A percentile compares a stretch with the other conserved stretches of the same genome.
These are phyloP conservation scores for Casuarius casuarius DNA, from an alignment of 2,113 vertebrate genomes.

Conservation along the genomic window DNA sequence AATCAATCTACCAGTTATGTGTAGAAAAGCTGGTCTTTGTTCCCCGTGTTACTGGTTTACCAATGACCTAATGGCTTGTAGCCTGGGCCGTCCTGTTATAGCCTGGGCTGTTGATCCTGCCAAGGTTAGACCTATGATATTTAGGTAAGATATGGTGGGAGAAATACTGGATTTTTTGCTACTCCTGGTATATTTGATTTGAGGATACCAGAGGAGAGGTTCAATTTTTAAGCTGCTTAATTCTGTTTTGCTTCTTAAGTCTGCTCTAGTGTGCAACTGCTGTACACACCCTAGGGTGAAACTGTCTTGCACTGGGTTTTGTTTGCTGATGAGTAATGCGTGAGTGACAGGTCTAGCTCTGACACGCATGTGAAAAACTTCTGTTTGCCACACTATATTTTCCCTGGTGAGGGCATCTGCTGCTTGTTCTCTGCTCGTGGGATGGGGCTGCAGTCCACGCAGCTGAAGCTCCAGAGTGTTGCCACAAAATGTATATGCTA, in stretches of 20 bases:
- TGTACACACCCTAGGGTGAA: no score
- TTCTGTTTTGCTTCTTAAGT: neutral
- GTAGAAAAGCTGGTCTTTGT: neutral
- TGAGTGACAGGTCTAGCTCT: neutral
- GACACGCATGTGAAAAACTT: no score
- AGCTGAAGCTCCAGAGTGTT: neutral
- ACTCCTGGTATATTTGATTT: neutral
- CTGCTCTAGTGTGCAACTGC: neutral
- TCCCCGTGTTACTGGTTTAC: neutral
- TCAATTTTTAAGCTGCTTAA: neutral
- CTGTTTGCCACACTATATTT: no score
- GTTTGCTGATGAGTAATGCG: neutral
- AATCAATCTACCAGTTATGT: no score
- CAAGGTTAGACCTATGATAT: neutral
- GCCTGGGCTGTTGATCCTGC: neutral
- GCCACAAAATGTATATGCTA: neutral
- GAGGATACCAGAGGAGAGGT: neutral
- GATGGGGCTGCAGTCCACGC: neutral
- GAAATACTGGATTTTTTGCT: neutral
- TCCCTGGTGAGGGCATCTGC: neutral
- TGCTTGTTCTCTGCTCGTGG: neutral
- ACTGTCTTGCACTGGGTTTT: neutral
- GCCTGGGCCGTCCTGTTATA: no score
- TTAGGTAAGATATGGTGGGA: neutral
- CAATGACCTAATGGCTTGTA: neutral